A percentile compares a stretch with the other conserved stretches of the same genome.
These are phyloP conservation scores for Dinomys branickii DNA, from an alignment of 2,113 vertebrate species.

Conservation along the genomic window DNA sequence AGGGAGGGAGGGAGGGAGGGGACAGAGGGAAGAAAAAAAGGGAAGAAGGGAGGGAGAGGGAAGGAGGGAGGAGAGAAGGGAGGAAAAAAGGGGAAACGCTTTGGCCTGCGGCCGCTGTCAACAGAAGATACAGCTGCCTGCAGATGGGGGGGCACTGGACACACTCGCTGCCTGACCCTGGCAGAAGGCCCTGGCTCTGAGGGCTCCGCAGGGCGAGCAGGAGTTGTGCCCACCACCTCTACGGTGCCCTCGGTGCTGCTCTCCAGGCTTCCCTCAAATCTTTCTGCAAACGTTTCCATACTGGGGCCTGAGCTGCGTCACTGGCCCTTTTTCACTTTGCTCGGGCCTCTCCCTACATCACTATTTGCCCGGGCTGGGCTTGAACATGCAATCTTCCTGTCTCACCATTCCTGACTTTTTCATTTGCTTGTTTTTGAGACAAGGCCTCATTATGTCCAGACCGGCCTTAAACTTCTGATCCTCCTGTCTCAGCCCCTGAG, in stretches of 20 bases:
- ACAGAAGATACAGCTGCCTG: fast-evolving
- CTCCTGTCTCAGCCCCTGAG: background rate
- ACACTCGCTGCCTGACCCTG: background rate
- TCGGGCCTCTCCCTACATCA: background rate
- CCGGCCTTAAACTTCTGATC: background rate
- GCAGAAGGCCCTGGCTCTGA: no score
- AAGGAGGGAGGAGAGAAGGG: no score
- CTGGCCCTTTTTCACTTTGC: background rate
- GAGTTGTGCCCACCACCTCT: background rate
- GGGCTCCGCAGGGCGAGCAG: background rate
- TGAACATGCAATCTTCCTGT: no score
- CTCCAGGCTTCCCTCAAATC: fast-evolving
- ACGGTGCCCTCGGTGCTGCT: background rate
- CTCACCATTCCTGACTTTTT: background rate
- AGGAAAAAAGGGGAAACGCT: no score
- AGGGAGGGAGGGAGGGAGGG: no score
- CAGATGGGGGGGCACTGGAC: fast-evolving
- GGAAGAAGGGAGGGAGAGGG: no score
- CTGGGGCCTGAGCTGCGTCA: background rate
- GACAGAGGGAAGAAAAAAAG: no score
- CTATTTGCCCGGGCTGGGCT: no score
- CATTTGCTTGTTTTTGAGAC: background rate
- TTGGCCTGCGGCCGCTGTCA: background rate
- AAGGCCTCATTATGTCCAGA: background rate
- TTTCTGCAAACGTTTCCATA: background rate